Percentiles rank a stretch among this genome's conserved stretches.
phyloP scores from a whole-genome alignment of 2,888 invertebrate species.

The Meiosimyza decipiens region DNA sequence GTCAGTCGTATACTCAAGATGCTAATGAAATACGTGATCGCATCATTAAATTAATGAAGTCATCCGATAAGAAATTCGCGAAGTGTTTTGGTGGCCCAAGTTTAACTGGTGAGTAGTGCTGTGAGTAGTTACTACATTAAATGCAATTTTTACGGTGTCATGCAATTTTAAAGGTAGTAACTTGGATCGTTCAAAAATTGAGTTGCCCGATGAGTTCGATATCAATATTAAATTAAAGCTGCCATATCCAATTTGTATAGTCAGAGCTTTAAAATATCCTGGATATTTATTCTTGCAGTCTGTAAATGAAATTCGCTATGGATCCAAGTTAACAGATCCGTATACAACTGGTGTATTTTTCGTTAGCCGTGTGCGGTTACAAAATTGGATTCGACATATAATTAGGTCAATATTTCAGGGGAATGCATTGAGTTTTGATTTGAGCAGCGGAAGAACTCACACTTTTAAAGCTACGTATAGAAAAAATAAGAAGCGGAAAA shows the following conservation, averaged over 20 bases:
- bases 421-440: background rate
- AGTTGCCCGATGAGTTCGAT: conserved; percentile 54
- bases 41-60: conserved; percentile 40
- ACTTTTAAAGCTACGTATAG: conserved; percentile 47
- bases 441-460: conserved; percentile 39
- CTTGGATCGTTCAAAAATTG: conserved; percentile 47
- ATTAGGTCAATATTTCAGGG: conserved; percentile 38
- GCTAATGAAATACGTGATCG: conserved; percentile 44
- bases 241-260: conserved; percentile 30
- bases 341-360: conserved; percentile 23
- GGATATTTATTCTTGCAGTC: conserved; percentile 31
- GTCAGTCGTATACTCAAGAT: conserved; percentile 36
- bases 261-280: conserved; percentile 17
- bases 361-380: conserved; percentile 47
- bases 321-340: background rate
- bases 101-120: background rate
- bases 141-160: too few species aligned
- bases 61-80: conserved; percentile 2
- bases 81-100: conserved; percentile 12
- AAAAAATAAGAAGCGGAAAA: conserved; percentile 30
- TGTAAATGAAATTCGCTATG: background rate
- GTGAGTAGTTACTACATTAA: too few species aligned
- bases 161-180: conserved; percentile 46
- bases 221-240: conserved; percentile 48
- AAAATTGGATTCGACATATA: conserved; percentile 50